phyloP scores from a whole-genome alignment of 1,140 invertebrate species.

The Tenebrio molitor region DNA sequence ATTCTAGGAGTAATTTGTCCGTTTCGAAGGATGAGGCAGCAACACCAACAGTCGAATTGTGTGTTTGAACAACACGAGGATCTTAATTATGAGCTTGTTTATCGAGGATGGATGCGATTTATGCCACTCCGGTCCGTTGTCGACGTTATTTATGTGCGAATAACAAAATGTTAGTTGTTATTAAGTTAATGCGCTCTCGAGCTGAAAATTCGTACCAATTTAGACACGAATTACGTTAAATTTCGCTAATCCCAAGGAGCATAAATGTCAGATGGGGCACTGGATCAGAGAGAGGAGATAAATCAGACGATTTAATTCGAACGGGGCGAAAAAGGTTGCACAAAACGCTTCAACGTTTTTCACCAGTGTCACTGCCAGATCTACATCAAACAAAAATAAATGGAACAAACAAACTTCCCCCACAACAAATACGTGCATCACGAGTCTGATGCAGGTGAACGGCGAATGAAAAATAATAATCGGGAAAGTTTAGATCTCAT shows the following conservation, averaged over 20 bases:
- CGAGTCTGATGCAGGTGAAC: not conserved
- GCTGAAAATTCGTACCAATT: slow-evolving; percentile 13
- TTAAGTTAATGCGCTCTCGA: slow-evolving; percentile 22
- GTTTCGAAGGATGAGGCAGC: not conserved
- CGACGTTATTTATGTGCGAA: slow-evolving; percentile 25
- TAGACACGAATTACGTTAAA: slow-evolving; percentile 14
- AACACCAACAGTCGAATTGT: no score
- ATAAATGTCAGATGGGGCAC: no score
- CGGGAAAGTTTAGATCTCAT: not conserved
- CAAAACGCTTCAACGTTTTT: no score
- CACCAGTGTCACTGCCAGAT: no score
- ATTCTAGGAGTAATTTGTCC: not conserved
- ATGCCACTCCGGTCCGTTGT: not conserved
- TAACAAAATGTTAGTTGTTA: slow-evolving; percentile 25
- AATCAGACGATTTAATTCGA: not conserved
- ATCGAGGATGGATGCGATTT: slow-evolving; percentile 23
- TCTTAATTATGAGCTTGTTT: slow-evolving; percentile 40
- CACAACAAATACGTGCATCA: not conserved
- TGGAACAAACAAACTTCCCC: not conserved
- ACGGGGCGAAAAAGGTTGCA: no score
- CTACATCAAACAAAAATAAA: no score
- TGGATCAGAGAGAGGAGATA: not conserved
- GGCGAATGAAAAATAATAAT: slow-evolving; percentile 6
- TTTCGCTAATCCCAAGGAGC: not conserved
- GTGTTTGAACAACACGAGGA: slow-evolving; percentile 1